Conservation (phyloP, 2,113 vertebrate genomes). For the Fregata magnificens region DNA sequence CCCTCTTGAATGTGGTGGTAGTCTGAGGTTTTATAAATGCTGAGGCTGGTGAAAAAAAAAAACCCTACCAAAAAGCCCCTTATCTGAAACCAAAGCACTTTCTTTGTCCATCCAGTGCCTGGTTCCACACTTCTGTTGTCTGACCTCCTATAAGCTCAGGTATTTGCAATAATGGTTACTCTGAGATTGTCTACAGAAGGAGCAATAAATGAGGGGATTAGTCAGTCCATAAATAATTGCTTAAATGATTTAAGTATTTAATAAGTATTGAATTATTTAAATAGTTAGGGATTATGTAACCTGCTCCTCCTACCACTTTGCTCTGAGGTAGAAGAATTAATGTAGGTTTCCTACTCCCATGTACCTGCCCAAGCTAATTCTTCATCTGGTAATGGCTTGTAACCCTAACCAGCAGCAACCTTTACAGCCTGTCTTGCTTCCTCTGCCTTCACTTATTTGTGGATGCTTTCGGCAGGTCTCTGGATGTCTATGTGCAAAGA, state of each 20-base stretch:
- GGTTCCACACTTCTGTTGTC: background rate
- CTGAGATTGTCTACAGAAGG: background rate
- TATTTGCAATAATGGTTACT: background rate
- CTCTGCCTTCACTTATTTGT: background rate
- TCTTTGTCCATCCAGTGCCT: background rate
- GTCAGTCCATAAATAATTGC: constrained; percentile 9
- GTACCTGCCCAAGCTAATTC: background rate
- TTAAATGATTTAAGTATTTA: constrained; percentile 13
- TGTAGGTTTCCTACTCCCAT: background rate
- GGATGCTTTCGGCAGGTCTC: background rate
- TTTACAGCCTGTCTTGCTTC: background rate
- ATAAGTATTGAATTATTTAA: constrained; percentile 29
- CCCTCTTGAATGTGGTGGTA: background rate
- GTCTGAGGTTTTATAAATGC: background rate
- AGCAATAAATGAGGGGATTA: background rate
- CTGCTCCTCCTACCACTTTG: background rate
- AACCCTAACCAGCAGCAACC: background rate
- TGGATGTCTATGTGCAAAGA: background rate
- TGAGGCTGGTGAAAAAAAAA: background rate
- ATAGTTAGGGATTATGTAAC: background rate
- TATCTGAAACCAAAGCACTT: background rate
- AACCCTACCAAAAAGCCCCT: background rate
- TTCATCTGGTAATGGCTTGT: background rate
- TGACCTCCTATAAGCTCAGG: background rate
- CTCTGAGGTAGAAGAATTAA: background rate